Conservation (phyloP, 1,140 invertebrate genomes). For the Listronotus bonariensis region DNA sequence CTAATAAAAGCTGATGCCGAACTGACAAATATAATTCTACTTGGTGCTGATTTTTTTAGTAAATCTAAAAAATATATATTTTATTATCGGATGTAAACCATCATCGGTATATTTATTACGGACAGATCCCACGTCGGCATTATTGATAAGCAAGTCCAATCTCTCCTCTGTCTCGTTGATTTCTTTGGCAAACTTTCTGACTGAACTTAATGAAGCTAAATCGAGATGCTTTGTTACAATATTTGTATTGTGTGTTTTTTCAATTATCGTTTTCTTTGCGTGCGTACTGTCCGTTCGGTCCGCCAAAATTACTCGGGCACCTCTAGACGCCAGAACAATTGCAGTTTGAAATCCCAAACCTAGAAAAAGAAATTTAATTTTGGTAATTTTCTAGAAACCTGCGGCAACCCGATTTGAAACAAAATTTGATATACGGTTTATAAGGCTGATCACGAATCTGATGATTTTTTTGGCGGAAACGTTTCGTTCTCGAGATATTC, state of each 20-base stretch:
- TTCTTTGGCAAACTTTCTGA: slow-evolving; percentile 58
- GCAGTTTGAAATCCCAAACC: slow-evolving; percentile 52
- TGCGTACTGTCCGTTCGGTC: slow-evolving; percentile 47
- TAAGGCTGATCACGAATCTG: too few relatives aligned
- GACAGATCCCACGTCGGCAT: slow-evolving; percentile 62
- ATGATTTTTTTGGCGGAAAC: too few relatives aligned
- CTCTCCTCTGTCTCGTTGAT: slow-evolving; percentile 56
- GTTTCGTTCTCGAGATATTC: too few relatives aligned
- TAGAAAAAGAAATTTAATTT: too few relatives aligned
- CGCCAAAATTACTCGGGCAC: slow-evolving; percentile 50
- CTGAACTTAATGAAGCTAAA: slow-evolving; percentile 56
- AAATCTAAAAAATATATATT: slow-evolving; percentile 46
- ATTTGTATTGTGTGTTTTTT: slow-evolving; percentile 48
- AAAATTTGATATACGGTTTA: too few relatives aligned
- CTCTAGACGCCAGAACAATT: slow-evolving; percentile 47
- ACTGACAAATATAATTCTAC: slow-evolving; percentile 51
- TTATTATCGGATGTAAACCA: slow-evolving; percentile 65
- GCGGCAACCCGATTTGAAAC: too few relatives aligned
- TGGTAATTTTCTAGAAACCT: too few relatives aligned
- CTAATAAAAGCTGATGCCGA: slow-evolving; percentile 45
- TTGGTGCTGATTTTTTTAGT: slow-evolving; percentile 52
- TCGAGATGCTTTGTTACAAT: slow-evolving; percentile 55
- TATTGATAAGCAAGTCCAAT: slow-evolving; percentile 69
- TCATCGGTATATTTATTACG: slow-evolving; percentile 62
- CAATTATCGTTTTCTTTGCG: slow-evolving; percentile 55